phyloP scores from a whole-genome alignment of 2,113 vertebrate species.

The Platysteira castanea region DNA sequence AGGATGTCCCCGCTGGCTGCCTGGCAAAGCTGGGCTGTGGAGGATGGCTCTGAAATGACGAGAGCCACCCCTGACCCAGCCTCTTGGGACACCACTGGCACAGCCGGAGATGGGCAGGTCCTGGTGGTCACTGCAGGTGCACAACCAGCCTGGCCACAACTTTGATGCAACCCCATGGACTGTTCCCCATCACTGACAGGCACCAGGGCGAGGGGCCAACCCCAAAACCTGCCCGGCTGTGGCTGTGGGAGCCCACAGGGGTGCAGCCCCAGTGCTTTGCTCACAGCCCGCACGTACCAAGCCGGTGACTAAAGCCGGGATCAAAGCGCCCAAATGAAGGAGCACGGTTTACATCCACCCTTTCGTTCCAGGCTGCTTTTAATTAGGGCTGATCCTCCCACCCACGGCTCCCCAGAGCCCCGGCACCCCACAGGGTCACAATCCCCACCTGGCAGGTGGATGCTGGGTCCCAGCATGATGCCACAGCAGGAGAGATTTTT shows the following conservation, averaged over 20 bases:
- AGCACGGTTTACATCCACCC: slow-evolving; percentile 20
- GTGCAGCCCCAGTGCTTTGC: not conserved
- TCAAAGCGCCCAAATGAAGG: slow-evolving; percentile 40
- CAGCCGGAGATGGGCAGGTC: fast-evolving
- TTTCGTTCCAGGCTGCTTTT: slow-evolving; percentile 10
- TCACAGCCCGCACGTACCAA: slow-evolving; percentile 48
- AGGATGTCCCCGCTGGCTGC: not conserved
- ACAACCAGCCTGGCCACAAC: not conserved
- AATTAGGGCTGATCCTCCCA: not conserved
- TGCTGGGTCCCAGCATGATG: fast-evolving
- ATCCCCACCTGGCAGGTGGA: not conserved
- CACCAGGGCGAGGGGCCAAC: fast-evolving
- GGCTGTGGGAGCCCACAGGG: not conserved
- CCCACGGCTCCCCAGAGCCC: not conserved
- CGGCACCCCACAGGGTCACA: not conserved
- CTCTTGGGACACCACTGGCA: not conserved
- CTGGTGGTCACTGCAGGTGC: not conserved
- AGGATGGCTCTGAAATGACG: fast-evolving
- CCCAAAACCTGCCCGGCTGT: not conserved
- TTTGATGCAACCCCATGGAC: not conserved
- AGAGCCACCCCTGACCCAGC: not conserved
- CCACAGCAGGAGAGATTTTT: not conserved
- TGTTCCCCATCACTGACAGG: not conserved
- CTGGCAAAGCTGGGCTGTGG: not conserved
- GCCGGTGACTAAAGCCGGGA: not conserved